Evolutionary conservation across 2,888 invertebrate genomes (phyloP).

Genomic region (Pteria penguin): DNA sequence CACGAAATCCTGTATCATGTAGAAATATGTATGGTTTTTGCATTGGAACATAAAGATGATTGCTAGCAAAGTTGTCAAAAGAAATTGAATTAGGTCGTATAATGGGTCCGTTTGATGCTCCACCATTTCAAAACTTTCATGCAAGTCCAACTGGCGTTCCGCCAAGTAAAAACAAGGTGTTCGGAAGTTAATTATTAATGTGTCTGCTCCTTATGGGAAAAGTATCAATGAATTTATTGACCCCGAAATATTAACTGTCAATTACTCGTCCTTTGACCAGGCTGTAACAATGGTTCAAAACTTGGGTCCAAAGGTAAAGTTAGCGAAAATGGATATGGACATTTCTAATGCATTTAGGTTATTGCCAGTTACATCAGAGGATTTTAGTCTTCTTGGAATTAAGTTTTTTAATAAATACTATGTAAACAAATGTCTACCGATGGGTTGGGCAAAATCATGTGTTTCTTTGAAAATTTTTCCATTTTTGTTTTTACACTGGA

Average conservation of each 20-base stretch:
- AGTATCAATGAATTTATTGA: background rate
- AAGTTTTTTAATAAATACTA: background rate
- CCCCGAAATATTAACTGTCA: background rate
- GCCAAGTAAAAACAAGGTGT: too few species aligned
- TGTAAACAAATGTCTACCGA: background rate
- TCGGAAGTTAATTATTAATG: background rate
- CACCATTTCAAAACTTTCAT: too few species aligned
- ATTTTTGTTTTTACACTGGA: background rate
- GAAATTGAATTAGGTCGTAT: too few species aligned
- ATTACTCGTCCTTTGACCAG: background rate
- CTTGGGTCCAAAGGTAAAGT: background rate
- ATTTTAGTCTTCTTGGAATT: background rate
- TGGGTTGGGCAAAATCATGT: background rate
- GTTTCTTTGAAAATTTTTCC: background rate
- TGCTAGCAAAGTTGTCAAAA: too few species aligned
- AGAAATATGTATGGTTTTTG: too few species aligned
- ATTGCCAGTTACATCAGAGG: background rate
- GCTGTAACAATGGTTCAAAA: background rate
- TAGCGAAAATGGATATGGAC: background rate
- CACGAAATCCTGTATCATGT: too few species aligned
- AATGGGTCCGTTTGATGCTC: too few species aligned
- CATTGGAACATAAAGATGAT: too few species aligned
- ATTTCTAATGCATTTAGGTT: too few species aligned
- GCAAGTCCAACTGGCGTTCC: too few species aligned
- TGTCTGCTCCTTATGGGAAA: background rate